Conservation (phyloP, 2,113 vertebrate genomes). For the Emberiza fucata region DNA sequence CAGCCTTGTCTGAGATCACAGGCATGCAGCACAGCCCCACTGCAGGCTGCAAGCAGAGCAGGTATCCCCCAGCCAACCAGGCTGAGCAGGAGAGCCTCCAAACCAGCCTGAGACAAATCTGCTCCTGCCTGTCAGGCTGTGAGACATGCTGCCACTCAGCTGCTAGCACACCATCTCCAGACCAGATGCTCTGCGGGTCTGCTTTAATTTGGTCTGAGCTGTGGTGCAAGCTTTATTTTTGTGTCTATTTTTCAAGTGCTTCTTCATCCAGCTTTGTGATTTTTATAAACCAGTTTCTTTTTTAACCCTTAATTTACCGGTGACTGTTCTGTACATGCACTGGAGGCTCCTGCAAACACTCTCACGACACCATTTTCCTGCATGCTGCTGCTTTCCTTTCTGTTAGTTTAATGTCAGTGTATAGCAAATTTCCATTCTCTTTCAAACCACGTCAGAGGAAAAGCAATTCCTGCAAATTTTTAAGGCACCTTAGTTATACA, state of each 20-base stretch:
- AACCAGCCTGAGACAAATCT: background rate
- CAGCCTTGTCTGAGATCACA: background rate
- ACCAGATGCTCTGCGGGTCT: background rate
- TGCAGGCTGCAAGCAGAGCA: background rate
- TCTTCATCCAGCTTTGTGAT: background rate
- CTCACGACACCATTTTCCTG: background rate
- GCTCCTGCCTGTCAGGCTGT: background rate
- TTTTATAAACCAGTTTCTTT: background rate
- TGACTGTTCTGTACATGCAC: accelerated
- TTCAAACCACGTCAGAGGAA: background rate
- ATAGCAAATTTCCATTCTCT: background rate
- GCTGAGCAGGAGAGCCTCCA: background rate
- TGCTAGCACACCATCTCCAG: conserved; percentile 5
- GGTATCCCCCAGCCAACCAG: background rate
- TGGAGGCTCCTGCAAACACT: background rate
- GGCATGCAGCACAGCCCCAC: accelerated
- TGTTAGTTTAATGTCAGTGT: background rate
- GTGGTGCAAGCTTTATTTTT: background rate
- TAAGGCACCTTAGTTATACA: background rate
- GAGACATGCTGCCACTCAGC: background rate
- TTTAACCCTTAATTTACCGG: background rate
- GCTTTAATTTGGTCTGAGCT: background rate
- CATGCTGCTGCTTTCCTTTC: background rate
- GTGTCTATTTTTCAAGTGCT: background rate
- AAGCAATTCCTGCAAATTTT: background rate